Evolutionary conservation across 2,888 invertebrate species (phyloP).

Genomic region (Hymenopus coronatus): DNA sequence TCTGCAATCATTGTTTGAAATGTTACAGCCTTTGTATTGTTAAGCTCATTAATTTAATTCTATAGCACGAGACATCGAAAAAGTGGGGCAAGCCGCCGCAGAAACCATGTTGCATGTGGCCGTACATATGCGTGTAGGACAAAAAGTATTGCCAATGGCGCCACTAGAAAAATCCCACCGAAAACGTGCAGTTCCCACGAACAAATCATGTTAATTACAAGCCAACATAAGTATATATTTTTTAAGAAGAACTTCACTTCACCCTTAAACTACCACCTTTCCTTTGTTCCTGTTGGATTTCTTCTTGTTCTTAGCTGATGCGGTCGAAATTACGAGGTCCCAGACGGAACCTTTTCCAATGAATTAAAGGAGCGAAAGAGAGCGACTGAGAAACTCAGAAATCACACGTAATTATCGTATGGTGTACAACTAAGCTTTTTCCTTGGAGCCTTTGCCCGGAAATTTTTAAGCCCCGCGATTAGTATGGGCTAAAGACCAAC

Average conservation of each 20-base stretch:
- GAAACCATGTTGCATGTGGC: not conserved
- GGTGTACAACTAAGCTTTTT: not conserved
- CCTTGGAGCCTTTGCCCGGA: not conserved
- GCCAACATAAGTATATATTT: not conserved
- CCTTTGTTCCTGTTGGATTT: conserved; percentile 3
- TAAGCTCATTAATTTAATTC: not conserved
- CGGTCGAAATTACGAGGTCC: not conserved
- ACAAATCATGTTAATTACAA: conserved; percentile 29
- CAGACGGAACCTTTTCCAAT: not conserved
- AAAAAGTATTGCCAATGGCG: not conserved
- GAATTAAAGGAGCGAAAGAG: not conserved
- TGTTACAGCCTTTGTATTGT: not conserved
- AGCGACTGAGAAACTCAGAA: not conserved
- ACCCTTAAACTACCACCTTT: not conserved
- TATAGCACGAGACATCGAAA: not conserved
- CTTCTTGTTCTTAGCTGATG: not conserved
- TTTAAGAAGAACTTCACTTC: not conserved
- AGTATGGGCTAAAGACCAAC: not conserved
- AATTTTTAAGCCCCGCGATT: not conserved
- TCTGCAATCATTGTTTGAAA: too few species aligned
- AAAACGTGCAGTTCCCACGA: conserved; percentile 28
- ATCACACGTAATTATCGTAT: conserved; percentile 10
- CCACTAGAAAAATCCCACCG: conserved; percentile 3
- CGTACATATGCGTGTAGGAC: not conserved
- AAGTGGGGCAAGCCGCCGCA: not conserved